A percentile compares a stretch with the other conserved stretches of the same genome.
These are phyloP conservation scores for Mellivora capensis DNA, from an alignment of 2,113 vertebrate species.

Conservation along the genomic window DNA sequence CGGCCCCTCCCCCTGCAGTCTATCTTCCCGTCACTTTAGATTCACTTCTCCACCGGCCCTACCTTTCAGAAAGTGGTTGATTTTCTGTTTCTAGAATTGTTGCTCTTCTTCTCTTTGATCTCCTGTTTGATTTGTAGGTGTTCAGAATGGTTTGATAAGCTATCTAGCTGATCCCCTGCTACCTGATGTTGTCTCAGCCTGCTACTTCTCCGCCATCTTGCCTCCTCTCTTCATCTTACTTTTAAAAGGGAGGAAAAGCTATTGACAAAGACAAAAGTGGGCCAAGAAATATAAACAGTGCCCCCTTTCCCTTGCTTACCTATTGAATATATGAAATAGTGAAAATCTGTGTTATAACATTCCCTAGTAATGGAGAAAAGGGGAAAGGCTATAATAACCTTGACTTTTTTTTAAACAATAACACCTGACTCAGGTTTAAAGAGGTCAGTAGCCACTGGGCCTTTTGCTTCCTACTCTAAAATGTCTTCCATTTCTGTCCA, in stretches of 20 bases:
- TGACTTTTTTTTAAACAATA: neutral
- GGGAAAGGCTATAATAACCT: neutral
- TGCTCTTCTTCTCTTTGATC: no score
- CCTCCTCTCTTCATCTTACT: neutral
- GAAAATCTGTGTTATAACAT: neutral
- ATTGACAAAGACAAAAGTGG: neutral
- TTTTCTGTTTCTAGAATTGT: no score
- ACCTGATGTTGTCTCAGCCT: no score
- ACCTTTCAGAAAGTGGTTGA: no score
- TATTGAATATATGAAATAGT: neutral
- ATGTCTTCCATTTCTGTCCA: neutral
- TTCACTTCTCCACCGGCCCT: no score
- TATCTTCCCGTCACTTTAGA: no score
- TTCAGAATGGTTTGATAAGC: no score
- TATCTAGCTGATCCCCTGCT: no score
- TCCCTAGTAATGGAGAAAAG: neutral
- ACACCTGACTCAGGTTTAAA: neutral
- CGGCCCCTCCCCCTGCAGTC: rapidly evolving
- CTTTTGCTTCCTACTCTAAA: neutral
- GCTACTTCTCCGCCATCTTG: no score
- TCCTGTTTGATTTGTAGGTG: no score
- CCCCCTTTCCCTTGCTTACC: neutral
- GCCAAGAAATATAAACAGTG: neutral
- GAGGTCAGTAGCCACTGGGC: neutral
- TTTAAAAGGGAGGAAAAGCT: neutral